A percentile compares a stretch with the other conserved stretches of the same genome.
phyloP scores from a whole-genome alignment of 2,113 vertebrate genomes.

The Panthera leo region DNA sequence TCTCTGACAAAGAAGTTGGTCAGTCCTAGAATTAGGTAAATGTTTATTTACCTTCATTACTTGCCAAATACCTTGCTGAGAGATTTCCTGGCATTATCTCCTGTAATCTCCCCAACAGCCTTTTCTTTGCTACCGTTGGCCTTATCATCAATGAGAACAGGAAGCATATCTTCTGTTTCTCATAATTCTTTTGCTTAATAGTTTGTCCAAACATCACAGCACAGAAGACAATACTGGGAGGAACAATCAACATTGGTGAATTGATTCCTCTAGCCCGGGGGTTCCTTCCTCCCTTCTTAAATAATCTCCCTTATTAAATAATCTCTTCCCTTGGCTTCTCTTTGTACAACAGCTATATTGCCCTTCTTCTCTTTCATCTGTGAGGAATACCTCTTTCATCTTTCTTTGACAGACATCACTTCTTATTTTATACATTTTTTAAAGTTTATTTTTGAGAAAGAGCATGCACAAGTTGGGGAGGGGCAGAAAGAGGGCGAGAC shows the following conservation, averaged over 20 bases:
- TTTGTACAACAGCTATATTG: neutral
- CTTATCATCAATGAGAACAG: neutral
- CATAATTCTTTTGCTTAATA: neutral
- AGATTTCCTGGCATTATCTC: neutral
- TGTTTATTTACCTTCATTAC: neutral
- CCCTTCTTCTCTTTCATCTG: neutral
- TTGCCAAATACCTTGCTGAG: neutral
- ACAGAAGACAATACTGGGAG: neutral
- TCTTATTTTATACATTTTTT: neutral
- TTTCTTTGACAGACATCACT: neutral
- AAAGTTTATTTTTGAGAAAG: too few relatives aligned
- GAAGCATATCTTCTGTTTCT: neutral
- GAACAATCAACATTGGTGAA: neutral
- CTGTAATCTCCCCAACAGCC: neutral
- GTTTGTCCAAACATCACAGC: neutral
- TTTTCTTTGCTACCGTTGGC: neutral
- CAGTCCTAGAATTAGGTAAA: neutral
- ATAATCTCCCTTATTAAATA: neutral
- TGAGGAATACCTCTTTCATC: neutral
- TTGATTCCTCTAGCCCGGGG: neutral
- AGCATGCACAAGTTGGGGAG: too few relatives aligned
- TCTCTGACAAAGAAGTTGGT: neutral
- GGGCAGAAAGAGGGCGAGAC: too few relatives aligned
- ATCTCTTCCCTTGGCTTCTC: neutral
- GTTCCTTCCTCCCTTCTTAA: neutral